These are phyloP conservation scores for Anastrepha ludens DNA, from an alignment of 1,140 invertebrate genomes.

Conservation along the genomic window DNA sequence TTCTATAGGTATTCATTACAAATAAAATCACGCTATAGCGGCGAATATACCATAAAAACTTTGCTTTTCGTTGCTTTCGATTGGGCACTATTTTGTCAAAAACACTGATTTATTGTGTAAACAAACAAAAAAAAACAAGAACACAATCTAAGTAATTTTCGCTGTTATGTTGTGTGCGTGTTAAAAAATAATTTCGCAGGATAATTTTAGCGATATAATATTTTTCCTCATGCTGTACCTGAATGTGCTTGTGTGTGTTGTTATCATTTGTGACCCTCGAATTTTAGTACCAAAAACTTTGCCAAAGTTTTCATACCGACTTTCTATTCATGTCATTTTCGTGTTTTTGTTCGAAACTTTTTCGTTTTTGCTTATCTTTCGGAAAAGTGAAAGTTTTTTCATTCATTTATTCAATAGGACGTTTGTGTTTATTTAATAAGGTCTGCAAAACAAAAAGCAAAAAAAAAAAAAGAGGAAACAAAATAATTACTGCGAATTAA, in stretches of 20 bases:
- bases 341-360: neutral
- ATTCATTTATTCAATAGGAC: constrained; percentile 10
- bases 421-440: constrained; percentile 37
- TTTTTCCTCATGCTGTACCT: neutral
- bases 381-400: constrained; percentile 39
- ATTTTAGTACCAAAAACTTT: neutral
- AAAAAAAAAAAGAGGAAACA: neutral
- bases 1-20: neutral
- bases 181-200: constrained; percentile 56
- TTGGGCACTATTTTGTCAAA: too few relatives aligned
- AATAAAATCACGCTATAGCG: neutral
- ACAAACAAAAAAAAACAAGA: neutral
- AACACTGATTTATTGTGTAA: neutral
- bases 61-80: too few relatives aligned
- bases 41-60: neutral
- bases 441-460: constrained; percentile 20
- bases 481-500: constrained; percentile 18
- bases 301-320: constrained; percentile 3
- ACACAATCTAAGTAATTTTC: constrained; percentile 38
- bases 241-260: too few relatives aligned
- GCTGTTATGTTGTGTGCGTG: constrained; percentile 33
- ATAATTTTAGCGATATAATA: constrained; percentile 43
- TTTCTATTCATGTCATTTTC: neutral
- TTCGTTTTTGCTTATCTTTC: constrained; percentile 26
- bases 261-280: constrained; percentile 2